Percentiles rank a stretch among this genome's conserved stretches.
These are phyloP conservation scores for Tamias sibiricus DNA, from an alignment of 2,113 vertebrate species.

Conservation along the genomic window DNA sequence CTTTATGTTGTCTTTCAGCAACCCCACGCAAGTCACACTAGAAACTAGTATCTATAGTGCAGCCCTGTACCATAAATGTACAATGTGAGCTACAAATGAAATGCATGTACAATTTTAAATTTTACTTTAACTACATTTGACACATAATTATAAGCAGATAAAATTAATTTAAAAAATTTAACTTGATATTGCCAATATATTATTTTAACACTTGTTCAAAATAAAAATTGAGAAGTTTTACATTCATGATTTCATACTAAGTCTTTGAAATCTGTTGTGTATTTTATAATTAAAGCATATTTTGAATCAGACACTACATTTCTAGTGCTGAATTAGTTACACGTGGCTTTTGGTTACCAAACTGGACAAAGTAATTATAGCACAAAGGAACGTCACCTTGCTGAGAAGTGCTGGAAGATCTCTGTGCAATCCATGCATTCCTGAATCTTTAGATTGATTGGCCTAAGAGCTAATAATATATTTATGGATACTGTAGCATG, in stretches of 20 bases:
- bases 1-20: not conserved
- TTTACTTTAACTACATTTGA: not conserved
- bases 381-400: not conserved
- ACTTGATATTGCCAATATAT: not conserved
- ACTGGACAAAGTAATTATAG: not conserved
- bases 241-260: not conserved
- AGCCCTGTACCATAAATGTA: not conserved
- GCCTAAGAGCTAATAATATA: not conserved
- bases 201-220: not conserved
- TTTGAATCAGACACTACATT: not conserved
- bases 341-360: not conserved
- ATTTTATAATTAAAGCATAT: not conserved
- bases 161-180: not conserved
- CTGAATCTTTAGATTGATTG: not conserved
- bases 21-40: not conserved
- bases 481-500: not conserved
- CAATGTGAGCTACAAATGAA: not conserved
- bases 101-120: not conserved
- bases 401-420: not conserved
- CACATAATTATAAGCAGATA: not conserved
- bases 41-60: not conserved
- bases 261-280: not conserved
- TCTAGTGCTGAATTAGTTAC: not conserved
- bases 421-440: not conserved
- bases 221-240: not conserved